Evolutionary conservation across 2,797 vertebrate species (phyloP).

Genomic region (Falco concolor): DNA sequence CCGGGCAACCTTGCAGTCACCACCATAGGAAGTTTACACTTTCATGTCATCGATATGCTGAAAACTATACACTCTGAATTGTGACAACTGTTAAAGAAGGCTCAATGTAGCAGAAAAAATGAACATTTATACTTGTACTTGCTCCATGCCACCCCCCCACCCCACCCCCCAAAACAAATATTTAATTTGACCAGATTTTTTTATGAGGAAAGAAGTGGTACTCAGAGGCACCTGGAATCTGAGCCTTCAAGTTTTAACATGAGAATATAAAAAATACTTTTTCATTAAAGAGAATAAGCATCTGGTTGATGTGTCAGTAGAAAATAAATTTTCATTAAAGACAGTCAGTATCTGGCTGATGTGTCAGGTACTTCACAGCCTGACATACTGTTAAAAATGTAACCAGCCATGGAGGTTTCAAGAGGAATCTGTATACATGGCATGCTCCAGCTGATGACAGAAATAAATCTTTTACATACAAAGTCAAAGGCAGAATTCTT

Average conservation of each 20-base stretch:
- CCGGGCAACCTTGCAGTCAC: fast-evolving
- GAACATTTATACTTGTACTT: not conserved
- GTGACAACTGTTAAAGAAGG: conserved; percentile 5
- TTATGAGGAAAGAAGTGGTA: not conserved
- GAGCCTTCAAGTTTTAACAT: not conserved
- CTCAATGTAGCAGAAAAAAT: not conserved
- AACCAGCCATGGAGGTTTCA: not conserved
- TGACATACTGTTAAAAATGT: not conserved
- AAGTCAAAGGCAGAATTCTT: conserved; percentile 60
- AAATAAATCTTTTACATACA: conserved; percentile 67
- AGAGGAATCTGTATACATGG: conserved; percentile 22
- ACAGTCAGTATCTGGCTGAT: not conserved
- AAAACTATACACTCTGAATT: not conserved
- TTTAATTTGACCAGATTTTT: not conserved
- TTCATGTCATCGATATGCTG: not conserved
- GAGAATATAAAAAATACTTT: not conserved
- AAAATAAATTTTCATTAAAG: not conserved
- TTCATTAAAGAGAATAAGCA: conserved; percentile 26
- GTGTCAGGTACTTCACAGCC: not conserved
- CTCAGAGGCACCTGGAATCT: not conserved
- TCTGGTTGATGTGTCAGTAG: not conserved
- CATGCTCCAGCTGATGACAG: conserved; percentile 37
- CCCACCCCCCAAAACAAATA: not conserved
- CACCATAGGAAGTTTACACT: not conserved
- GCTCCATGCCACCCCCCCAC: not conserved